Base-by-base conservation (phyloP, 1,140 invertebrate species). In the Plectus sambesii region DNA sequence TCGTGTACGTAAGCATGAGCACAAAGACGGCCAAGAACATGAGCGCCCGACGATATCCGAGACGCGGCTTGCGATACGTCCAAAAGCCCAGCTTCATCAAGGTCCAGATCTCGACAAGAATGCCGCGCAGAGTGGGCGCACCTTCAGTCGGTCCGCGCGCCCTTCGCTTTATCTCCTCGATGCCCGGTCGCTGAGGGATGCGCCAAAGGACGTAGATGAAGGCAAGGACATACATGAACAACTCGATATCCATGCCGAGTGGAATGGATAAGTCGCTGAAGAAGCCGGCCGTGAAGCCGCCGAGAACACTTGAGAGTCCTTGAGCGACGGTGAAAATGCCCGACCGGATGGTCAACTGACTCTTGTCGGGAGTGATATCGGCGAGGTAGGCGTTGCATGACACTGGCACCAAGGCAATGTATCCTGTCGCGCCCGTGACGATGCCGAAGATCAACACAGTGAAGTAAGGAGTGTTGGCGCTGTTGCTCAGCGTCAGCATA, bases 321-420 rank as follows among this genome's bases (percentile, higher is more conserved):
- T 60, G 58, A 19, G 49, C 38, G 24, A 48, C 51, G 9, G 8
- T 41, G 17, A 60, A 44, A n/a, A 60, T 36, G 12, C 55, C 59
- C 6, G 59, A 40, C 15, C 50, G 22, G 22, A 59, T 58, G 2
- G 59, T 61, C 23, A 60, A 49, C n/a, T 45, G 15, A 39, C 35
- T 42, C 1, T 47, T 23, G 49, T 60, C 51, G 17, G 42, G 42
- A 22, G 58, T 59, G 5, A 52, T 52, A 41, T 59, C 57, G 19
- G 58, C 58, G 12, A 60, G 23, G 37, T 59, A 60, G 12, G 58
- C 59, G 30, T 60, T 61, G 44, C 57, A 60, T 3, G 58, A 60
- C 5, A 60, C 56, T 19, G 57, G 57, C 15, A 60, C 51, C 37
- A 59, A 40, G 0, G 52, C 43, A 25, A 60, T 59, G 22, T 44